phyloP scores from a whole-genome alignment of 2,888 invertebrate species.

The Thera britannica region DNA sequence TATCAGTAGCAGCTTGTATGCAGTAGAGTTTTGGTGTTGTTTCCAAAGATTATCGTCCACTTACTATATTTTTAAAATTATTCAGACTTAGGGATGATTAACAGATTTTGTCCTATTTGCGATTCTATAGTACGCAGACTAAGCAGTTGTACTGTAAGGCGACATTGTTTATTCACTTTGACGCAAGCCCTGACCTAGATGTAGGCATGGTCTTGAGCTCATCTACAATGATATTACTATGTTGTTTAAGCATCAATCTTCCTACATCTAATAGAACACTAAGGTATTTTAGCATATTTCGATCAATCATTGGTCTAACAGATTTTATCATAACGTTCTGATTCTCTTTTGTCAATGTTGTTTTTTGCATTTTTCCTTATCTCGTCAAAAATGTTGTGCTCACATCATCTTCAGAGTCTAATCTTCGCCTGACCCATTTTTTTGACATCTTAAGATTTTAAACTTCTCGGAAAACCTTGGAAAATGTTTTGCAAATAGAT shows the following conservation, averaged over 20 bases:
- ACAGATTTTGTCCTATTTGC: neutral
- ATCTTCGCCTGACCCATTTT: slow-evolving; percentile 25
- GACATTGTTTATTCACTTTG: slow-evolving; percentile 22
- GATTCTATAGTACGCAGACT: neutral
- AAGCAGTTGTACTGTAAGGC: neutral
- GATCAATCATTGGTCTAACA: neutral
- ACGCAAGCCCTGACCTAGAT: slow-evolving; percentile 62
- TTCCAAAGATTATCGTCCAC: neutral
- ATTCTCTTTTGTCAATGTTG: neutral
- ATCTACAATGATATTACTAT: slow-evolving; percentile 9
- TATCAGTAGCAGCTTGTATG: too few relatives aligned
- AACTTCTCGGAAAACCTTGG: neutral
- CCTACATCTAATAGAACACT: too few relatives aligned
- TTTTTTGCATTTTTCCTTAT: neutral
- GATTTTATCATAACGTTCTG: neutral
- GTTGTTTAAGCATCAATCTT: neutral
- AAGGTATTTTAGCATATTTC: neutral
- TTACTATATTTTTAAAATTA: neutral
- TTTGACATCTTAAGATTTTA: slow-evolving; percentile 3
- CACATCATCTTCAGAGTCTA: slow-evolving; percentile 28
- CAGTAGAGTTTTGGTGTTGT: neutral
- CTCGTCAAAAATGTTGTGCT: neutral
- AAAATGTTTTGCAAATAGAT: neutral
- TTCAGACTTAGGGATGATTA: neutral
- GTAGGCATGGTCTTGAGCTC: slow-evolving; percentile 32